Percentiles rank a stretch among this genome's conserved stretches.
phyloP scores from a whole-genome alignment of 2,797 vertebrate species.

The Jordanella pulchra region DNA sequence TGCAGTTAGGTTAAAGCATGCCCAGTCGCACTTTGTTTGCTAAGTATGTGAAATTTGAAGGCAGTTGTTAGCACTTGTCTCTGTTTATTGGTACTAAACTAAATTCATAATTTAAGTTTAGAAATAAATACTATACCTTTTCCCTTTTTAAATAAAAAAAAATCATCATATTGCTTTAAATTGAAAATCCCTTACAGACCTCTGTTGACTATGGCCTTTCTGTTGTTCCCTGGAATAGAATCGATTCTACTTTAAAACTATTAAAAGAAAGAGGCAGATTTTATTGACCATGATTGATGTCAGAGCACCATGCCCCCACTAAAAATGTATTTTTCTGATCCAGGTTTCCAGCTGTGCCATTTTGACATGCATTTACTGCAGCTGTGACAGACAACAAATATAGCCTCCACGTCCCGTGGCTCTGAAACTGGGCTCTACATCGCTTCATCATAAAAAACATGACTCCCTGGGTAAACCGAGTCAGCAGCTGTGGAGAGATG shows the following conservation, averaged over 20 bases:
- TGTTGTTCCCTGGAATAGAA: neutral
- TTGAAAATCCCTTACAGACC: neutral
- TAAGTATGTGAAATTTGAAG: too few species aligned
- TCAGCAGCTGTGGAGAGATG: constrained; percentile 7
- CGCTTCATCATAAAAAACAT: constrained; percentile 17
- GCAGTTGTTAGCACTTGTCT: too few species aligned
- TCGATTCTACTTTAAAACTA: constrained; percentile 9
- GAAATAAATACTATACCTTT: neutral
- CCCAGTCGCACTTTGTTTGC: too few species aligned
- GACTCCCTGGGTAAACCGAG: constrained; percentile 11
- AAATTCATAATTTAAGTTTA: too few species aligned
- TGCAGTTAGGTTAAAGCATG: too few species aligned
- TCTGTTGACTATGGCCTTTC: neutral
- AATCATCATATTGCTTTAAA: neutral
- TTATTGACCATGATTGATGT: constrained; percentile 7
- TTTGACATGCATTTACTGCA: constrained; percentile 13
- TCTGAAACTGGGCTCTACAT: neutral
- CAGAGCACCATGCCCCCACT: constrained; percentile 2
- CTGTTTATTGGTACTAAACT: too few species aligned
- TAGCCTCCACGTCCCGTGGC: neutral
- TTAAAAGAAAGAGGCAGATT: constrained; percentile 14
- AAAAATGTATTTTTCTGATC: constrained; percentile 12
- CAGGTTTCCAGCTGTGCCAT: constrained; percentile 1
- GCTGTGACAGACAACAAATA: constrained; percentile 15
- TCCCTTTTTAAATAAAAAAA: neutral